A percentile compares a stretch with the other conserved stretches of the same genome.
Conservation (phyloP, 1,140 invertebrate genomes). For the Formica selysi region DNA sequence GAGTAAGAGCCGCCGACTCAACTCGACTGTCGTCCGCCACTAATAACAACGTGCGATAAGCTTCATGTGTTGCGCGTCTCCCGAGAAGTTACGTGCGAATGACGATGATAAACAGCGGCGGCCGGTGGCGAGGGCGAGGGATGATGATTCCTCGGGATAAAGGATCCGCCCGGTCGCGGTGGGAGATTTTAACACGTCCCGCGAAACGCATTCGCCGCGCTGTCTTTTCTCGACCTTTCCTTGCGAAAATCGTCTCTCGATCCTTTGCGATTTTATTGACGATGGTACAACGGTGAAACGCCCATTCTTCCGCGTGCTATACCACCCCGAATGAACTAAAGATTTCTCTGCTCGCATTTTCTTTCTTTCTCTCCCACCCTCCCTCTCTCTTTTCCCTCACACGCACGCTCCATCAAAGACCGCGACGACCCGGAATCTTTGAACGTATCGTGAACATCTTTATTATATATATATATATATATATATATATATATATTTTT, state of each 20-base stretch:
- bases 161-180: not conserved
- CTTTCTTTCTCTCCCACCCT: conserved; percentile 30
- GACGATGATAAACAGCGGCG: conserved; percentile 19
- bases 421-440: no score
- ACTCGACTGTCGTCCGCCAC: conserved; percentile 46
- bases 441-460: no score
- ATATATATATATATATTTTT: no score
- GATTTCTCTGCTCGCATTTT: conserved; percentile 42
- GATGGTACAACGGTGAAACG: conserved; percentile 60
- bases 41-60: conserved; percentile 40
- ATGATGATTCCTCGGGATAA: conserved; percentile 3
- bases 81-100: conserved; percentile 58
- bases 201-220: not conserved
- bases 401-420: no score
- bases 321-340: conserved; percentile 72
- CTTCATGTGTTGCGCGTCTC: conserved; percentile 46
- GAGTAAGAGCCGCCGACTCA: conserved; percentile 50
- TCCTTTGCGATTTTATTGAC: conserved; percentile 44
- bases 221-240: not conserved
- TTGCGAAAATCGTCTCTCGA: not conserved
- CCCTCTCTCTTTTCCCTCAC: no score
- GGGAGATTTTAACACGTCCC: not conserved
- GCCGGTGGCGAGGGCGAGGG: conserved; percentile 9
- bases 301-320: conserved; percentile 66
- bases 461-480: no score